Conservation (phyloP, 2,113 vertebrate species). For the Psettodes erumei region DNA sequence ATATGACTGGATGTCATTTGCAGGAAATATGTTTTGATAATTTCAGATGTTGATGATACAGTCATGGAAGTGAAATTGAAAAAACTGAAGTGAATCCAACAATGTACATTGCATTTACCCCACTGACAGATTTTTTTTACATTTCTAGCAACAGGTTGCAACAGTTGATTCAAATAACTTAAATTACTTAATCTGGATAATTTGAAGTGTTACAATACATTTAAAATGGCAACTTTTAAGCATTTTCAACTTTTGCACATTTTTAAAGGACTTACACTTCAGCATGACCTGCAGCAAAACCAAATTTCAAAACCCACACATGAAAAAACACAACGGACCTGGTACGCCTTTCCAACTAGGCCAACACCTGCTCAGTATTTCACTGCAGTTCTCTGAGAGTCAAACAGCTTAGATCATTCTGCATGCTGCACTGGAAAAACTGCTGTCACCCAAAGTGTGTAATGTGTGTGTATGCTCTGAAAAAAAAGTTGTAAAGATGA, state of each 20-base stretch:
- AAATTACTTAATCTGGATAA: too few relatives aligned
- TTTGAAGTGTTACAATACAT: background rate
- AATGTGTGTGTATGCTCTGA: slow-evolving; percentile 24
- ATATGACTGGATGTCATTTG: background rate
- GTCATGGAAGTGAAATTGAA: slow-evolving; percentile 19
- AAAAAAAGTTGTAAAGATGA: slow-evolving; percentile 45
- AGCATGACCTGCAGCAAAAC: slow-evolving; percentile 34
- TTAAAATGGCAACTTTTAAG: background rate
- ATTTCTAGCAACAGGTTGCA: too few relatives aligned
- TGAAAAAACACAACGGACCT: slow-evolving; percentile 30
- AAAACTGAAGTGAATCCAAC: slow-evolving; percentile 12
- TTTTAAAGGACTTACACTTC: too few relatives aligned
- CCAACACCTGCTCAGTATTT: slow-evolving; percentile 73
- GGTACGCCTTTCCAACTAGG: slow-evolving; percentile 53
- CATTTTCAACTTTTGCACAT: background rate
- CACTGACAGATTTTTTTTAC: background rate
- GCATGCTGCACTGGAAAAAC: slow-evolving; percentile 58
- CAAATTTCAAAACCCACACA: slow-evolving; percentile 39
- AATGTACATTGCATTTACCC: background rate
- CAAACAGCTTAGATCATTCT: slow-evolving; percentile 57
- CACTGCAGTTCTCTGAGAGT: slow-evolving; percentile 52
- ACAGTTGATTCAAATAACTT: too few relatives aligned
- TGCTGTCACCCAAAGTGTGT: slow-evolving; percentile 62
- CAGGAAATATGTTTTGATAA: background rate
- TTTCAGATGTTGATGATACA: slow-evolving; percentile 11